Evolutionary conservation across 2,113 vertebrate genomes (phyloP).

Genomic region (Cinclus cinclus): DNA sequence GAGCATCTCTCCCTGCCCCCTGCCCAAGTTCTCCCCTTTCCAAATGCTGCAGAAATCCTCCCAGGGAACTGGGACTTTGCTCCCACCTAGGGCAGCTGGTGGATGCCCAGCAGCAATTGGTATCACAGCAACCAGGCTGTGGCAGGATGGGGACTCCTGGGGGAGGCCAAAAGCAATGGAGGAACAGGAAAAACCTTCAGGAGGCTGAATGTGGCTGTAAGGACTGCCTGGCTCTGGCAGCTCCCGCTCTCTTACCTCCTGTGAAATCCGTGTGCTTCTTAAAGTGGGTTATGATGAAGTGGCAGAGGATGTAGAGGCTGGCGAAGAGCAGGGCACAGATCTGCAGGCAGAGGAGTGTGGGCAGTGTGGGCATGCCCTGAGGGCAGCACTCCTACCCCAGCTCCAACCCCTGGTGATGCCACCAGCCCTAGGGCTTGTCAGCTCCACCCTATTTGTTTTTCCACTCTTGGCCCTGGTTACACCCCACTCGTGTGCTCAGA

Average conservation of each 20-base stretch:
- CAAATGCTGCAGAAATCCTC: background rate
- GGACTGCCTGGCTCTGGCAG: background rate
- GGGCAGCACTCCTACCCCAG: background rate
- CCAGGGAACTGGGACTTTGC: background rate
- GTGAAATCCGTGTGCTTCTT: slow-evolving; percentile 91
- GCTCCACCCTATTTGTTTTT: slow-evolving; percentile 18
- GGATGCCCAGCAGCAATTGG: background rate
- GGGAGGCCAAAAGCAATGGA: accelerated
- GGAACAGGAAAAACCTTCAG: background rate
- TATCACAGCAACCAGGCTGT: background rate
- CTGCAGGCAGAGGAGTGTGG: slow-evolving; percentile 60
- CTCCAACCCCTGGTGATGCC: background rate
- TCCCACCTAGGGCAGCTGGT: background rate
- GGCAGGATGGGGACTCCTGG: accelerated
- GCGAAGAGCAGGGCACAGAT: slow-evolving; percentile 92
- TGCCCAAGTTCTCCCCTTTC: background rate
- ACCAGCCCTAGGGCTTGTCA: background rate
- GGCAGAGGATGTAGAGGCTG: slow-evolving; percentile 91
- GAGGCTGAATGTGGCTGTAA: background rate
- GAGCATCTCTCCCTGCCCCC: background rate
- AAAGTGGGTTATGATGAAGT: slow-evolving; percentile 90
- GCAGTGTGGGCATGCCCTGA: accelerated
- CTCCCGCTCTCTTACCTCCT: slow-evolving; percentile 75
- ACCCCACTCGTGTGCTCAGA: background rate
- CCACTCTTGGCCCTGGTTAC: background rate